Conservation (phyloP, 2,888 invertebrate genomes). For the Glaucopsyche alexis region DNA sequence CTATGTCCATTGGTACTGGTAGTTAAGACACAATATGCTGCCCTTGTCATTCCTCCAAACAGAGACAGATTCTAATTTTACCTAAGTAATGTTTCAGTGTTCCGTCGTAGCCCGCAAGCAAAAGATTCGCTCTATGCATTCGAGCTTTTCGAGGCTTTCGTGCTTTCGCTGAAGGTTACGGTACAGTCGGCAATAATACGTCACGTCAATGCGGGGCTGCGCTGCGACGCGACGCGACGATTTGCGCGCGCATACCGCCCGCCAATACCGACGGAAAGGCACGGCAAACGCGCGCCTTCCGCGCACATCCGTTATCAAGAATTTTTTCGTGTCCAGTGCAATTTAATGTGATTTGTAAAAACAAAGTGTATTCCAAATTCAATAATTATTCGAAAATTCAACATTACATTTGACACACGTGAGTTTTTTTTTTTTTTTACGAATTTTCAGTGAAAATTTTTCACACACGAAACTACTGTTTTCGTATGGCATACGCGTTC, state of each 20-base stretch:
- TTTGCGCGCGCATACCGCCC: constrained; percentile 46
- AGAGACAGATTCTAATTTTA: too few species aligned
- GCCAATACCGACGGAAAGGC: constrained; percentile 59
- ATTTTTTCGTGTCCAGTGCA: constrained; percentile 40
- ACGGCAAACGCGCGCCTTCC: constrained; percentile 61
- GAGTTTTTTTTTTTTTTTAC: constrained; percentile 13
- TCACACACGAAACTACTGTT: background rate
- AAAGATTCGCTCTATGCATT: background rate
- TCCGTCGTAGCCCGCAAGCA: too few species aligned
- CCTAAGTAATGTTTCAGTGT: too few species aligned
- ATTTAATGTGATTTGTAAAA: constrained; percentile 33
- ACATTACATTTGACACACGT: constrained; percentile 16
- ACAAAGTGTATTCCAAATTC: constrained; percentile 29
- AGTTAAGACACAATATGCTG: too few species aligned
- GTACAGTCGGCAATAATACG: constrained; percentile 34
- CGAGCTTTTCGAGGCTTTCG: background rate
- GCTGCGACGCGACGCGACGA: constrained; percentile 57
- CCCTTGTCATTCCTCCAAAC: too few species aligned
- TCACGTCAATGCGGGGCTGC: constrained; percentile 48
- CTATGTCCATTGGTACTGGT: too few species aligned
- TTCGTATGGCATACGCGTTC: background rate
- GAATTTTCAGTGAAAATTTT: background rate
- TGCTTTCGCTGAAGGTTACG: constrained; percentile 16
- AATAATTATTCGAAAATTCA: constrained; percentile 12
- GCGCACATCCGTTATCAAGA: constrained; percentile 48